Evolutionary conservation across 2,888 invertebrate genomes (phyloP), one percentile per base, ranked within the genome.

Genomic region (Leptinotarsa rubiginosa): DNA sequence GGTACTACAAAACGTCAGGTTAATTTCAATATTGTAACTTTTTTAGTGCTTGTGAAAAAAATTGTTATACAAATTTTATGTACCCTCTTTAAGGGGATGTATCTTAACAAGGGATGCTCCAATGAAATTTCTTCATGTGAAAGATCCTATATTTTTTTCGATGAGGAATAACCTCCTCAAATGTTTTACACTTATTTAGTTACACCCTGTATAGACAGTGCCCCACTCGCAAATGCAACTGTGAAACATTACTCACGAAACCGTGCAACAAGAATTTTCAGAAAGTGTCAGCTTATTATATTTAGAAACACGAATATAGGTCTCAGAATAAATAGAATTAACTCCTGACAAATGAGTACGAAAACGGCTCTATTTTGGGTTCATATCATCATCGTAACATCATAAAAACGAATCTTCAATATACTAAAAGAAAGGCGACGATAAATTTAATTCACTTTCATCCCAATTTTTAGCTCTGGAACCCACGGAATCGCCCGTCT

Each of bases 401-500:
- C 16, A 22, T 22, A 20, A 12, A 22, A 20, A 56, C 22, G 13
- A 56, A 13, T 56, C 56, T 15, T 22, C 15, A 20, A 22, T 22
- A 2, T 22, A 22, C 15, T 0, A 22, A 56, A 56, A 56, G 15
- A 56, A 18, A 56, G 1, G 7, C 16, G 56, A 52, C 52, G 20
- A 20, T 47, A 16, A 25, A 31, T 41, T 15, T 20, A 4, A 50
- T 54, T 12, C 22, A 22, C 41, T 66, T 69, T 66, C 65, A 62
- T 75, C 50, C 52, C 69, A 68, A 71, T 68, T 78, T 83, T 74
- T 85, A 92, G 93, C 92, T 71, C 87, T 91, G 77, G 91, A 91
- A 81, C 90, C 91, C 54, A 89, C 90, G n/a, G 91, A 92, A 85
- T 86, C 90, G 73, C 93, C 94, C 16, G 87, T 86, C 72, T 93